Evolutionary conservation across 2,888 invertebrate genomes (phyloP).

Genomic region (Eulithis prunata): DNA sequence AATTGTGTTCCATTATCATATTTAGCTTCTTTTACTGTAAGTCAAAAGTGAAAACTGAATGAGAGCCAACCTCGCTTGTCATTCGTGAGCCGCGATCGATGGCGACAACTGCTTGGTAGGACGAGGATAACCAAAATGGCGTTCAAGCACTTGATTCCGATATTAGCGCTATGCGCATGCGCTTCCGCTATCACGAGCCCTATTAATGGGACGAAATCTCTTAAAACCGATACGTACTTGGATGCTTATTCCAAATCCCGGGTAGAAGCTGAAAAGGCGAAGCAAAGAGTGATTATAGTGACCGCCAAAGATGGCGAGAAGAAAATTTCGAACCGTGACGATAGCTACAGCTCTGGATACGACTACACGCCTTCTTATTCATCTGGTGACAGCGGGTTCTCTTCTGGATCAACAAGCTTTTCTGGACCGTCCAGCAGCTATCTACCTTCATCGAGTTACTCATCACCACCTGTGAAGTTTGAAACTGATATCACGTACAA

Average conservation of each 20-base stretch:
- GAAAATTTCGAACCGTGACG: slow-evolving; percentile 76
- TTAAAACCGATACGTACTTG: slow-evolving; percentile 85
- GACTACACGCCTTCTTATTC: slow-evolving; percentile 74
- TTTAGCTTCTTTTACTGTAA: slow-evolving; percentile 83
- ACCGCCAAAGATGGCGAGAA: slow-evolving; percentile 79
- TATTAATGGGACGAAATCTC: slow-evolving; percentile 62
- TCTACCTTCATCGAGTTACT: slow-evolving; percentile 63
- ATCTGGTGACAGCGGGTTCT: slow-evolving; percentile 62
- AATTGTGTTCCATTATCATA: slow-evolving; percentile 84
- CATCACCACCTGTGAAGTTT: slow-evolving; percentile 66
- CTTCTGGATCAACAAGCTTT: slow-evolving; percentile 58
- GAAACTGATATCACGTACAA: slow-evolving; percentile 65
- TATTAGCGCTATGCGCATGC: slow-evolving; percentile 61
- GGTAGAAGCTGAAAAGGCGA: slow-evolving; percentile 76
- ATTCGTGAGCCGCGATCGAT: slow-evolving; percentile 80
- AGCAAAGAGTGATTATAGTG: slow-evolving; percentile 73
- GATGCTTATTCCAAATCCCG: slow-evolving; percentile 86
- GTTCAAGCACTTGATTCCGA: slow-evolving; percentile 54
- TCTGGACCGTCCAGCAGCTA: slow-evolving; percentile 50
- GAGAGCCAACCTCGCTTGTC: slow-evolving; percentile 68
- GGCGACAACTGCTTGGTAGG: slow-evolving; percentile 73
- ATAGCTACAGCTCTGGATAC: slow-evolving; percentile 72
- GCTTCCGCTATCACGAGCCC: slow-evolving; percentile 74
- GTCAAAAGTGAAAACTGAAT: slow-evolving; percentile 83
- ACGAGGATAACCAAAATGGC: slow-evolving; percentile 60